A percentile compares a stretch with the other conserved stretches of the same genome.
phyloP scores from a whole-genome alignment of 2,888 invertebrate genomes.

The Deilephila elpenor region DNA sequence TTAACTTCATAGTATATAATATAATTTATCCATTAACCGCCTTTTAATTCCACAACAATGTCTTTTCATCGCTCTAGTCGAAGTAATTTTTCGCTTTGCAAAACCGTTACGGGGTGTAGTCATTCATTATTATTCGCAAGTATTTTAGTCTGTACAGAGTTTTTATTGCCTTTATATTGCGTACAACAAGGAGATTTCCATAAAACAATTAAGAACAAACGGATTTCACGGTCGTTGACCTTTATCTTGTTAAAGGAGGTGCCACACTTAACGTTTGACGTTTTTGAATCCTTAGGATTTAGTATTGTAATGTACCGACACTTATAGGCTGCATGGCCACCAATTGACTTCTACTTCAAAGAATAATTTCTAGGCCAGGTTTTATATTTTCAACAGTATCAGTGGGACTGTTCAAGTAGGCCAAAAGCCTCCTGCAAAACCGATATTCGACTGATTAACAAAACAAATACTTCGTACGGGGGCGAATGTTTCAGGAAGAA shows the following conservation, averaged over 20 bases:
- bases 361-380: too few relatives aligned
- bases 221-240: constrained; percentile 37
- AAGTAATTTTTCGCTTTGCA: constrained; percentile 15
- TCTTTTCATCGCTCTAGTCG: background rate
- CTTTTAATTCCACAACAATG: background rate
- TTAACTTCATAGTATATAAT: too few relatives aligned
- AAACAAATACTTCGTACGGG: too few relatives aligned
- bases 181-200: constrained; percentile 27
- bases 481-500: too few relatives aligned
- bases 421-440: too few relatives aligned
- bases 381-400: too few relatives aligned
- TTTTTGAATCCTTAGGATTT: background rate
- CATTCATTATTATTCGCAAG: constrained; percentile 26
- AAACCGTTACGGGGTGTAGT: constrained; percentile 23
- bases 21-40: too few relatives aligned
- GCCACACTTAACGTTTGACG: background rate
- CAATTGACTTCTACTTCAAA: too few relatives aligned
- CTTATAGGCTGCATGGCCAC: too few relatives aligned
- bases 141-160: constrained; percentile 27
- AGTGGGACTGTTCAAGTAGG: too few relatives aligned
- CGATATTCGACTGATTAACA: too few relatives aligned
- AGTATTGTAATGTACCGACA: background rate
- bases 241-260: constrained; percentile 25
- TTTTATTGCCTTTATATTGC: constrained; percentile 28
- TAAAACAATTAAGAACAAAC: constrained; percentile 38